phyloP scores from a whole-genome alignment of 1,140 invertebrate species.

The Bombyx mandarina region DNA sequence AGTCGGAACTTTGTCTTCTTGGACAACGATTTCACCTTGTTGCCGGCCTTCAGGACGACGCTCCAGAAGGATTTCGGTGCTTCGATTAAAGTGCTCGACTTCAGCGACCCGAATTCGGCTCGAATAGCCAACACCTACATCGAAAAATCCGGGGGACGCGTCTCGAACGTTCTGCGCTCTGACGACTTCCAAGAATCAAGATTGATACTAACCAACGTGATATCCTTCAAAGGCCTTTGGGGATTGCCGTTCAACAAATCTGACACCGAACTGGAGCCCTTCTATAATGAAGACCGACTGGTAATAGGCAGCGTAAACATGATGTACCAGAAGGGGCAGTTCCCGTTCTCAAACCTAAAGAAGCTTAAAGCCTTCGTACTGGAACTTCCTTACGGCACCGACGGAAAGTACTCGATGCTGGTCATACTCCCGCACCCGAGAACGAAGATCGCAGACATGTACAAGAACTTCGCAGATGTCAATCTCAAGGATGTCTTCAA shows the following conservation, averaged over 20 bases:
- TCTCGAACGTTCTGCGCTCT: slow-evolving; percentile 49
- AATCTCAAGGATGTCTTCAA: slow-evolving; percentile 49
- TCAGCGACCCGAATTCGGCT: slow-evolving; percentile 41
- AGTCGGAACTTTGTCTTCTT: slow-evolving; percentile 57
- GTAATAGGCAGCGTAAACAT: slow-evolving; percentile 71
- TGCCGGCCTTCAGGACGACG: slow-evolving; percentile 24
- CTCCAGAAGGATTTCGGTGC: slow-evolving; percentile 43
- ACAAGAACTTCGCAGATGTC: slow-evolving; percentile 28
- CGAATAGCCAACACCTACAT: slow-evolving; percentile 42
- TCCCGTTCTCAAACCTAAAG: slow-evolving; percentile 65
- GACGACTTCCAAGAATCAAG: slow-evolving; percentile 72
- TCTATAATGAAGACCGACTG: slow-evolving; percentile 70
- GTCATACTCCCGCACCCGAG: slow-evolving; percentile 39
- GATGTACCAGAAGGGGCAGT: slow-evolving; percentile 72
- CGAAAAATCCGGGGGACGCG: slow-evolving; percentile 39
- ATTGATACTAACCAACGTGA: slow-evolving; percentile 82
- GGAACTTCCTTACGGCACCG: slow-evolving; percentile 72
- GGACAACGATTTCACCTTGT: slow-evolving; percentile 42
- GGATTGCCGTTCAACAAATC: slow-evolving; percentile 75
- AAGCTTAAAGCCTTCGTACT: slow-evolving; percentile 66
- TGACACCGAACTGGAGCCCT: slow-evolving; percentile 70
- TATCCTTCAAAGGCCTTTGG: slow-evolving; percentile 90
- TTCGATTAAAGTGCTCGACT: slow-evolving; percentile 40
- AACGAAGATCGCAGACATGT: slow-evolving; percentile 33
- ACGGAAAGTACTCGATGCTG: slow-evolving; percentile 52